These are phyloP conservation scores for Monochamus alternatus DNA, from an alignment of 2,888 invertebrate genomes.

Conservation along the genomic window DNA sequence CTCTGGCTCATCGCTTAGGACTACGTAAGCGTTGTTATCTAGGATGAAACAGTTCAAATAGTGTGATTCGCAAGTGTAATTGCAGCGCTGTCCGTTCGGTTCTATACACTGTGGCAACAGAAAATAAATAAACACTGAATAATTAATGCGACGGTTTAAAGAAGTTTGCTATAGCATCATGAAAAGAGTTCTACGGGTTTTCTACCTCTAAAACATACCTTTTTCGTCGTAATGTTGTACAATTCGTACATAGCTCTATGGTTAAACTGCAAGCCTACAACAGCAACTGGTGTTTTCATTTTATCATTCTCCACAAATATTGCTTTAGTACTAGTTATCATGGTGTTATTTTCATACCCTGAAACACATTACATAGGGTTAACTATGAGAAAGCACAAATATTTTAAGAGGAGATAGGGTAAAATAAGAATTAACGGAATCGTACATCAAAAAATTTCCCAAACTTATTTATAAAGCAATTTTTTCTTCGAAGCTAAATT, in stretches of 20 bases:
- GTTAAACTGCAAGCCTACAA: slow-evolving; percentile 86
- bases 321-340: slow-evolving; percentile 90
- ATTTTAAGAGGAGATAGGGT: too few species aligned
- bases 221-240: slow-evolving; percentile 86
- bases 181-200: too few species aligned
- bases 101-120: slow-evolving; percentile 9
- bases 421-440: too few species aligned
- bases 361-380: slow-evolving; percentile 16
- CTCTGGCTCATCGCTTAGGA: slow-evolving; percentile 81
- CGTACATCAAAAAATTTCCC: too few species aligned
- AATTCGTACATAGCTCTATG: slow-evolving; percentile 83
- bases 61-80: slow-evolving; percentile 73
- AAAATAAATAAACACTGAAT: too few species aligned
- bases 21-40: slow-evolving; percentile 91
- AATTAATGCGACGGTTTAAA: too few species aligned
- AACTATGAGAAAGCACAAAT: too few species aligned
- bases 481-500: too few species aligned
- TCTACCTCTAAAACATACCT: slow-evolving; percentile 68
- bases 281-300: slow-evolving; percentile 79
- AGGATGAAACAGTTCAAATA: slow-evolving; percentile 87
- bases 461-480: too few species aligned
- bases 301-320: slow-evolving; percentile 78
- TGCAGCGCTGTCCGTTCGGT: slow-evolving; percentile 26
- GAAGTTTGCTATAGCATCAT: too few species aligned
- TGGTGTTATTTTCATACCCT: slow-evolving; percentile 73